Base-by-base conservation (phyloP, 2,888 invertebrate species). In the Euphydryas editha region DNA sequence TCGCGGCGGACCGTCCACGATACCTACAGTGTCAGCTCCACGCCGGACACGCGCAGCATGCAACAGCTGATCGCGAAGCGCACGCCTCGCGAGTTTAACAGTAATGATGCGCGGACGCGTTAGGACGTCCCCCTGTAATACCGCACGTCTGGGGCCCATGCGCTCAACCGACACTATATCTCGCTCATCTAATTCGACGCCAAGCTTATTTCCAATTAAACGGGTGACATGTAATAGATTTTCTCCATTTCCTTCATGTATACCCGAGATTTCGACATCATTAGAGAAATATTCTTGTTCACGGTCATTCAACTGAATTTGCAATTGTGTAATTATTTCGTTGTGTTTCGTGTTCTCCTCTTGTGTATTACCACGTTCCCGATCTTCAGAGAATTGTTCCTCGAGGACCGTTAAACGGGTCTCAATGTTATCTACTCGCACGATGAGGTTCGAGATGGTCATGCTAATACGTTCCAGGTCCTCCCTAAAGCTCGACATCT, bases 121-220 rank as follows among this genome's bases (percentile, higher is more conserved):
- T n/a, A n/a, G 57, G 49, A 39, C 57, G 49, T 20, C 57, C 13
- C 49, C 18, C 6, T 18, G 17, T 11, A 21, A 11, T 13, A 20
- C n/a, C 15, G 17, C 49, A 20, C 60, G 49, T 17, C 36, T 36
- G 15, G 57, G 49, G 10, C 63, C 63, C 17, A 37, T 17, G 15
- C 63, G 63, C 49, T 49, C 39, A 57, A 30, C 49, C n/a, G 39
- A 21, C 30, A 56, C 56, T 4, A 63, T 57, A 20, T 63, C 63
- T 10, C 10, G 39, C 8, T 24, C 44, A 15, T 62, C 44, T 5
- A 63, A 15, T 8, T 24, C 17, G n/a, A 63, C 42, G 20, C 63
- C 58, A 10, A 63, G 8, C 17, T 63, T 63, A n/a, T 42, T 51
- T 17, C 21, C 56, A 3, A 51, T 21, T 13, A 62, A 30, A 21